These are phyloP conservation scores for Nibea coibor DNA, from an alignment of 2,113 vertebrate species.

Conservation along the genomic window DNA sequence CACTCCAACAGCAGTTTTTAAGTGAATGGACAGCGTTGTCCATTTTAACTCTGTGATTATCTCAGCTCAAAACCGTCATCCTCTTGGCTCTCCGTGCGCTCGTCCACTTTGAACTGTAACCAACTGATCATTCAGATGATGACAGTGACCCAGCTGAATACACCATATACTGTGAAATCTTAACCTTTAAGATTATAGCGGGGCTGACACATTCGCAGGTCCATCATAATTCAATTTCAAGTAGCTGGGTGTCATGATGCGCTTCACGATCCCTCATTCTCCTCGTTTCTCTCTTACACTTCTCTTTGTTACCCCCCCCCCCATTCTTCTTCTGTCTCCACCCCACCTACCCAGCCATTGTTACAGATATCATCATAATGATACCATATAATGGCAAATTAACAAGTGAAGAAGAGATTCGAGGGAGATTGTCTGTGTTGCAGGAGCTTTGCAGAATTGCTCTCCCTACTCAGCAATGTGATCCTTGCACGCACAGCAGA, in stretches of 20 bases:
- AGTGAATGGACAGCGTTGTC: constrained; percentile 39
- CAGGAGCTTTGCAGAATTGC: constrained; percentile 17
- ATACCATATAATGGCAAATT: constrained; percentile 49
- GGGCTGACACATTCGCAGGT: constrained; percentile 7
- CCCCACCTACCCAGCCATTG: constrained; percentile 13
- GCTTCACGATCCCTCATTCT: constrained; percentile 11
- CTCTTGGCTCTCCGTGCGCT: constrained; percentile 33
- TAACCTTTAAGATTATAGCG: constrained; percentile 16
- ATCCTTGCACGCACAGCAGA: constrained; percentile 37
- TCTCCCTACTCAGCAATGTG: constrained; percentile 12
- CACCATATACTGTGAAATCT: constrained; percentile 9
- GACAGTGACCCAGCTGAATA: constrained; percentile 28
- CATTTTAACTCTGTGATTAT: constrained; percentile 56
- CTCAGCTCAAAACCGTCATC: constrained; percentile 39
- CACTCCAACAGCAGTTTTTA: constrained; percentile 56
- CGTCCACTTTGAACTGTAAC: constrained; percentile 17
- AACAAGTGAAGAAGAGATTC: constrained; percentile 42
- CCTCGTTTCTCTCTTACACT: constrained; percentile 30
- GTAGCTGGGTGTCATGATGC: constrained; percentile 6
- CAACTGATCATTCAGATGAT: constrained; percentile 28
- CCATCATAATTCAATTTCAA: constrained; percentile 27
- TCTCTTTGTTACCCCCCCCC: constrained; percentile 29
- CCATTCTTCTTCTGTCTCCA: constrained; percentile 10
- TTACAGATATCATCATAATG: constrained; percentile 58
- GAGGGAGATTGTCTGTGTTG: constrained; percentile 15